Evolutionary conservation across 2,797 vertebrate genomes (phyloP).

Genomic region (Halcyon badia): DNA sequence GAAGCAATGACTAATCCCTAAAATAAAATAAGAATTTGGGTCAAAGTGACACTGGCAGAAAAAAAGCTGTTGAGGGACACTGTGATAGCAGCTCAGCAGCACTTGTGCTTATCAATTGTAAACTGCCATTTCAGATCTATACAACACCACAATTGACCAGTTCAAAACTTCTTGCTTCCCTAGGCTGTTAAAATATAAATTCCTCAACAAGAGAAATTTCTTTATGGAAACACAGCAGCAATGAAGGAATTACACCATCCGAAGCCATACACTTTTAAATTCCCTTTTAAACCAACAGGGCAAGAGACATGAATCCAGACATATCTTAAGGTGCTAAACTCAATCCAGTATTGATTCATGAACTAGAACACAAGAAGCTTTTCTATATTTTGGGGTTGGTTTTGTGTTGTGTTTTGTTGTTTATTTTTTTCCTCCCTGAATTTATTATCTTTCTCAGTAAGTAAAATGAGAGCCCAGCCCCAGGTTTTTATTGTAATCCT

Average conservation of each 20-base stretch:
- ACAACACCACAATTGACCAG: neutral
- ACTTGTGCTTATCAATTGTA: neutral
- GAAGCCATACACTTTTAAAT: neutral
- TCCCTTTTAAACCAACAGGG: neutral
- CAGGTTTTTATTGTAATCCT: neutral
- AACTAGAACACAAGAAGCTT: neutral
- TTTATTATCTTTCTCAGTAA: neutral
- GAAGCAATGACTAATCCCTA: neutral
- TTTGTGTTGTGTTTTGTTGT: too few species aligned
- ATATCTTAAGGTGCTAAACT: neutral
- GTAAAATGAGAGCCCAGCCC: neutral
- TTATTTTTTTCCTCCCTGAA: neutral
- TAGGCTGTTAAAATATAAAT: neutral
- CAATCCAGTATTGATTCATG: neutral
- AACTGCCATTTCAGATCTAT: neutral
- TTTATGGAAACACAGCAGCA: neutral
- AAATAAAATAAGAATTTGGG: neutral
- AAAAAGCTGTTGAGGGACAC: neutral
- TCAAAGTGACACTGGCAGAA: neutral
- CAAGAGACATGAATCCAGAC: neutral
- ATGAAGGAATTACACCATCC: neutral
- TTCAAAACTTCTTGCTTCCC: neutral
- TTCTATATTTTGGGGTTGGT: neutral
- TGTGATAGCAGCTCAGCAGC: neutral
- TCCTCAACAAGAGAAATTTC: neutral